Evolutionary conservation across 2,113 vertebrate genomes (phyloP), one percentile per base, ranked within the genome.

Genomic region (Pangasianodon hypophthalmus): DNA sequence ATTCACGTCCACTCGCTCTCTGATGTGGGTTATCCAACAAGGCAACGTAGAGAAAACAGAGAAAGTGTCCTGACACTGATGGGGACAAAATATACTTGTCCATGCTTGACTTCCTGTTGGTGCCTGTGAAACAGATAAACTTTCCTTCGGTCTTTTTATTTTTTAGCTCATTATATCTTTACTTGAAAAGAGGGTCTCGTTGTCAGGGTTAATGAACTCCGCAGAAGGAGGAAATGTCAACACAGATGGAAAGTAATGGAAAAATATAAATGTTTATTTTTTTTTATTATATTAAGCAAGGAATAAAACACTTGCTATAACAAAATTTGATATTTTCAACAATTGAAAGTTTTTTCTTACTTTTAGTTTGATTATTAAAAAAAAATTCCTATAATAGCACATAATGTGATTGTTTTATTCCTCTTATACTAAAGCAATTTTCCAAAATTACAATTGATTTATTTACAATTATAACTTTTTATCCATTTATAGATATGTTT

Each of bases 1-100:
- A 32, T 86, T 73, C 48, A n/a, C 21, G 13, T 84, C 50, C 75
- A 90, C 44, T 85, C 32, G 46, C 37, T 75, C 60, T 54, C 64
- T 41, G 29, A 24, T 54, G 62, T 58, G 32, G 41, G 86, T 81
- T 82, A 83, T 88, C 60, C 90, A 82, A 86, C 83, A 86, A 69
- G 64, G 83, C 46, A 58, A 85, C 29, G 32, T 54, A 5, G 37
- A 73, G 60, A 88, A 80, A 88, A 54, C 75, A 85, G 46, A 87
- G 41, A 87, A 64, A 50, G 41, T 48, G 86, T 87, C 24, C 13
- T 77, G 86, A 77, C 48, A 24, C 4, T 26, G 82, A 44, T 84
- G 5, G 32, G 21, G 21, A 44, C 13, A 16, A 24, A 83, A 84
- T 32, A 24, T 83, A 14, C 32, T 44, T 84, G n/a, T 82, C 52